These are phyloP conservation scores for Trachelus troglodyta DNA, from an alignment of 2,888 invertebrate genomes.

Conservation along the genomic window DNA sequence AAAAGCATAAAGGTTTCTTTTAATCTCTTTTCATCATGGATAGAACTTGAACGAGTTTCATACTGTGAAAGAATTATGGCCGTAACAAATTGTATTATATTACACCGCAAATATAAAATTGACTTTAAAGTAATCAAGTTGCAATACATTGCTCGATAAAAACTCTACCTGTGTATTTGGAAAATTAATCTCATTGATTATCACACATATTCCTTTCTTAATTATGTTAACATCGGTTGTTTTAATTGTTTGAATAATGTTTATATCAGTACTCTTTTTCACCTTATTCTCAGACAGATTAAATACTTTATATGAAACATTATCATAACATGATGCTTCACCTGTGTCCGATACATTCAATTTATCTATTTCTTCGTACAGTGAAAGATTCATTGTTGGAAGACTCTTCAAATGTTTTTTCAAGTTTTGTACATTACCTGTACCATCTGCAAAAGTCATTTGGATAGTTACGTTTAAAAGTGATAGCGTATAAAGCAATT, in stretches of 20 bases:
- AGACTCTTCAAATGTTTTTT: conserved; percentile 34
- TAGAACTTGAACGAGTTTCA: conserved; percentile 61
- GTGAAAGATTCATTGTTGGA: conserved; percentile 21
- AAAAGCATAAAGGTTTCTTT: conserved; percentile 57
- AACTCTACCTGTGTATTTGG: not conserved
- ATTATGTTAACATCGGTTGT: conserved; percentile 17
- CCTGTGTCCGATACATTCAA: conserved; percentile 8
- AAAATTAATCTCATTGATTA: conserved; percentile 60
- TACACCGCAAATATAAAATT: not conserved
- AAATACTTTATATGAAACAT: not conserved
- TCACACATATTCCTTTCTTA: conserved; percentile 59
- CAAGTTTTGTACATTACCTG: conserved; percentile 30
- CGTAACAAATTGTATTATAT: too few relatives aligned
- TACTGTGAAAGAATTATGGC: conserved; percentile 40
- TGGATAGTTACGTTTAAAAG: not conserved
- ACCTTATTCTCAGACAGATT: not conserved
- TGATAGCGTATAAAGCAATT: not conserved
- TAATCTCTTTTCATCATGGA: conserved; percentile 56
- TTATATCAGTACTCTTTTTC: not conserved
- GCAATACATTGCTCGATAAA: not conserved
- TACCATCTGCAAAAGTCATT: conserved; percentile 24
- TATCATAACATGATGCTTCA: not conserved
- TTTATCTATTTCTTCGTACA: conserved; percentile 34
- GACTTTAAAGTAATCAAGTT: not conserved
- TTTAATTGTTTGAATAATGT: not conserved